Percentiles rank a stretch among this genome's conserved stretches.
Conservation (phyloP, 2,888 invertebrate genomes). For the Seira ritae region DNA sequence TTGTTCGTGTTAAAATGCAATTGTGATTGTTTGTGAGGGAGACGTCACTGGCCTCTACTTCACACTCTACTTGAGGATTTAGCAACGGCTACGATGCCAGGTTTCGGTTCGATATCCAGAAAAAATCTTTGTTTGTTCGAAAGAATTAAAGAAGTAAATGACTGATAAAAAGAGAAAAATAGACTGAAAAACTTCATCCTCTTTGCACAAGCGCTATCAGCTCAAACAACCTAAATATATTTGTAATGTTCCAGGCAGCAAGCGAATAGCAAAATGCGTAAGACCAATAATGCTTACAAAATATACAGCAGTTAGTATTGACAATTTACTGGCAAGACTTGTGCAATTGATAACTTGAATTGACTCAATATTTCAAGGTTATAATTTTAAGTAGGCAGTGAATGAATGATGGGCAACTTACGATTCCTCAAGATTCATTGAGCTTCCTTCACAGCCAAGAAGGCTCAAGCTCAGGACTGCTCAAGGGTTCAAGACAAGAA, state of each 20-base stretch:
- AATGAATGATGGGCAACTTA: too few species aligned
- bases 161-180: conserved; percentile 42
- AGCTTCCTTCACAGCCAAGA: too few species aligned
- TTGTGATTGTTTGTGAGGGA: too few species aligned
- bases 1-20: background rate
- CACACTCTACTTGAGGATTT: conserved; percentile 3
- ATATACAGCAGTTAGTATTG: conserved; percentile 8
- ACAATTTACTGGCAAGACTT: too few species aligned
- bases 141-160: conserved; percentile 47
- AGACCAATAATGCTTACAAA: conserved; percentile 35
- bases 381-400: too few species aligned
- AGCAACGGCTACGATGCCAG: conserved; percentile 3
- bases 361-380: too few species aligned
- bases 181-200: conserved; percentile 19
- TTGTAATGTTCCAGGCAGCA: too few species aligned
- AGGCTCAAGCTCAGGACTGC: too few species aligned
- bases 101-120: background rate
- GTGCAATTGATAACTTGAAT: conserved; percentile 8
- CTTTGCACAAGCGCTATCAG: background rate
- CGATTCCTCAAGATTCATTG: too few species aligned
- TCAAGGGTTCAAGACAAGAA: too few species aligned
- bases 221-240: too few species aligned
- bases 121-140: background rate
- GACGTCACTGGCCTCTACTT: conserved; percentile 29
- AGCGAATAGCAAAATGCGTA: conserved; percentile 15